Conservation (phyloP, 2,888 invertebrate genomes). For the Patella caerulea region DNA sequence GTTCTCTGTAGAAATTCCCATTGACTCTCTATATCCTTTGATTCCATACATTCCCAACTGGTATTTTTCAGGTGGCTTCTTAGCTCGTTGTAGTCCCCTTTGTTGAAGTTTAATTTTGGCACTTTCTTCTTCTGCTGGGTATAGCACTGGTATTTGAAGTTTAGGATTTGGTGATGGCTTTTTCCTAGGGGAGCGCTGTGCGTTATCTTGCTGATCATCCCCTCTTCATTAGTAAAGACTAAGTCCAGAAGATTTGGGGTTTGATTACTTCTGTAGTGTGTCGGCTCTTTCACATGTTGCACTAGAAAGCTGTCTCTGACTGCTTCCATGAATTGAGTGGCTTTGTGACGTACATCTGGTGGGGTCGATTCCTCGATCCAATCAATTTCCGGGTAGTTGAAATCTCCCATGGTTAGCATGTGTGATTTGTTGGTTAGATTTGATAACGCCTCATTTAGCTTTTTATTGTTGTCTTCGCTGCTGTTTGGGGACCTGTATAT, state of each 20-base stretch:
- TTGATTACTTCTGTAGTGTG: constrained; percentile 24
- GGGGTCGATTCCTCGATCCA: background rate
- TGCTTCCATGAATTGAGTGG: constrained; percentile 14
- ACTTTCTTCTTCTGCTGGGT: background rate
- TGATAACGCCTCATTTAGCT: no score
- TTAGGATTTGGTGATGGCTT: background rate
- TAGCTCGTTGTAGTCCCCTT: background rate
- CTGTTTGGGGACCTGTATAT: no score
- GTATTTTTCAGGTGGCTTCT: background rate
- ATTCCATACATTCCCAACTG: no score
- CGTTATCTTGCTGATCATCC: constrained; percentile 14
- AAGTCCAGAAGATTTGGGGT: constrained; percentile 21
- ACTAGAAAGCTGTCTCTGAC: constrained; percentile 21
- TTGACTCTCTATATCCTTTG: no score
- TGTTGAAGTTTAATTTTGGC: background rate
- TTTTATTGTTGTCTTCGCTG: no score
- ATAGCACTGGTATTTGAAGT: background rate
- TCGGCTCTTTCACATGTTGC: constrained; percentile 25
- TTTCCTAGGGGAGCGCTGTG: constrained; percentile 7
- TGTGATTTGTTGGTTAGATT: no score
- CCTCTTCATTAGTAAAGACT: constrained; percentile 24
- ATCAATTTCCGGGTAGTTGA: no score
- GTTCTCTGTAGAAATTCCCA: no score
- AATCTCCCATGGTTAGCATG: no score
- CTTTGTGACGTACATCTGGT: background rate